Base-by-base conservation (phyloP, 2,797 vertebrate genomes). In the Sternarchorhynchus goeldii region DNA sequence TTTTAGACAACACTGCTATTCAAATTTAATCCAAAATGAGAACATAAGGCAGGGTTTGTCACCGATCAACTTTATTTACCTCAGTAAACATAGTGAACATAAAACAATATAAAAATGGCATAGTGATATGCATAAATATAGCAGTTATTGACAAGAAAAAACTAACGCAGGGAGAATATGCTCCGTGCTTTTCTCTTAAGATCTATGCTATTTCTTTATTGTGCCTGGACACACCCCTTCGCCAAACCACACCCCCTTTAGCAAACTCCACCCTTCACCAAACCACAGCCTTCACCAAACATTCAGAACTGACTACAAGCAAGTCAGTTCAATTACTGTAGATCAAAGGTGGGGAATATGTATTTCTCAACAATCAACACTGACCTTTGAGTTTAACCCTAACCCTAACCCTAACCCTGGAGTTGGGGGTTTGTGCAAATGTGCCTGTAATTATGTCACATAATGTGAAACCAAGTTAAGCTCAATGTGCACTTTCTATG, bases 41-140 rank as follows among this genome's bases (percentile, higher is more conserved):
- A 45, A 45, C 7, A 45, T 45, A 8, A 5, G 32, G 18, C 63
- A 65, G 7, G 18, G 6, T n/a, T 21, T 4, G 39, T 56, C 14
- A 18, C 20, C 50, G 4, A 66, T 39, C 29, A 32, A 55, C 32
- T 70, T 70, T 70, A 70, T 70, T 70, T 41, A 53, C 31, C 5
- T 18, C 25, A 55, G 34, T 69, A 29, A 50, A 31, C 8, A 70
- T 29, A 57, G n/a, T 29, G 16, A 31, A 18, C 41, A 66, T 10
- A 39, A 67, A 53, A 1, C n/a, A 67, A 67, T 41, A 68, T 50
- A 36, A 50, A 25, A 53, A 29, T 50, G 2, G 12, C 45, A 50
- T 12, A 50, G 0, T 50, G 45, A 12, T 50, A 2, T 12, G 14
- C 34, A 50, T 50, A 50, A 50, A 50, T 50, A 50, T 2, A 50